Percentiles rank a stretch among this genome's conserved stretches.
Conservation (phyloP, 2,888 invertebrate genomes). For the Quadroppia sp. region DNA sequence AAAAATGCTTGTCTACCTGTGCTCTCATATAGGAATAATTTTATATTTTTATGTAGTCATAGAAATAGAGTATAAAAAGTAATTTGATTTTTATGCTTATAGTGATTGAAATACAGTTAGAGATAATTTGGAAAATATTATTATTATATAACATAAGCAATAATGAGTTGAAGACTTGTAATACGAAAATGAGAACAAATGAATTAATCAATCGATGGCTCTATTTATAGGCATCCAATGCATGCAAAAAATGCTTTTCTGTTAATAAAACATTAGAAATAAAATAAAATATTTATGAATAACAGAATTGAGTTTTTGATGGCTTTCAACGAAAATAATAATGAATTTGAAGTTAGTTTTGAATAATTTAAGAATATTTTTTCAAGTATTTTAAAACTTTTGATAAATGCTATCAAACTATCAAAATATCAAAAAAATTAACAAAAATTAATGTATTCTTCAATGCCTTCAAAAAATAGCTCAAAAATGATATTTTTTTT, state of each 20-base stretch:
- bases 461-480: no score
- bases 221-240: constrained; percentile 18
- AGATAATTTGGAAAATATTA: constrained; percentile 3
- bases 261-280: neutral
- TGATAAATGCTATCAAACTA: neutral
- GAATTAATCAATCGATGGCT: constrained; percentile 27
- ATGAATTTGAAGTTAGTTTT: neutral
- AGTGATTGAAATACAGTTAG: constrained; percentile 1
- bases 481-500: no score
- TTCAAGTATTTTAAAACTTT: no score
- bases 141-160: neutral
- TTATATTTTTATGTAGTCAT: no score
- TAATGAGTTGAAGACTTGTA: no score
- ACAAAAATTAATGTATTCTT: no score
- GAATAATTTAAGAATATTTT: no score
- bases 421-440: neutral
- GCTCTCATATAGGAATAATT: no score
- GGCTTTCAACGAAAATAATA: neutral
- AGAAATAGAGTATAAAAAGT: no score
- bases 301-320: neutral
- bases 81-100: neutral
- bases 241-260: no score
- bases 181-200: constrained; percentile 20
- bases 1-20: no score
- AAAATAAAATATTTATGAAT: neutral